Evolutionary conservation across 2,888 invertebrate species (phyloP).

Genomic region (Halocaridina rubra): DNA sequence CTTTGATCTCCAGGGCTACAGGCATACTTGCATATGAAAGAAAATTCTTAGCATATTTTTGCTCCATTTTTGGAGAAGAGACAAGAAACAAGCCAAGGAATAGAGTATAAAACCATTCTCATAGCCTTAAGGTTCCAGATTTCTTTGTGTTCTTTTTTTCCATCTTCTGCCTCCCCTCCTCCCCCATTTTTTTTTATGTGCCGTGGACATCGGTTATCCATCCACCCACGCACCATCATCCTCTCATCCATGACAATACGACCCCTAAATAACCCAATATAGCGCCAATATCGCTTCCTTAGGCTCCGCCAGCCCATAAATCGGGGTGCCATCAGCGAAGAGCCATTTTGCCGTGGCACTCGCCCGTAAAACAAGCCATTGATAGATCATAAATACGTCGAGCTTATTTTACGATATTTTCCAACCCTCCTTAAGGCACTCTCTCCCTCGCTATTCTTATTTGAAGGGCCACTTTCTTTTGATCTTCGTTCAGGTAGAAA

Average conservation of each 20-base stretch:
- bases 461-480: neutral
- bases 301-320: slow-evolving; percentile 45
- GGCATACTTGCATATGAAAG: too few species aligned
- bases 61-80: too few species aligned
- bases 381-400: slow-evolving; percentile 59
- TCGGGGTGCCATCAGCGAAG: slow-evolving; percentile 43
- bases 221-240: slow-evolving; percentile 29
- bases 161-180: neutral
- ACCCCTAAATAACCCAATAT: slow-evolving; percentile 61
- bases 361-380: slow-evolving; percentile 61
- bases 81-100: too few species aligned
- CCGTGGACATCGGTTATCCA: neutral
- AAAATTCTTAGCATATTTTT: too few species aligned
- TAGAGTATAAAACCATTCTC: too few species aligned
- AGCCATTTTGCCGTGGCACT: slow-evolving; percentile 48
- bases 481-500: neutral
- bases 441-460: neutral
- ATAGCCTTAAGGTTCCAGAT: neutral
- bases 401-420: slow-evolving; percentile 10
- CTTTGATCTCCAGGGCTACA: too few species aligned
- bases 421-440: neutral
- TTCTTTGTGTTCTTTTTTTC: neutral
- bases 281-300: slow-evolving; percentile 53
- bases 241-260: slow-evolving; percentile 35
- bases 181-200: neutral